Percentiles rank a stretch among this genome's conserved stretches.
phyloP scores from a whole-genome alignment of 2,888 invertebrate species.

The Phyto melanocephala region DNA sequence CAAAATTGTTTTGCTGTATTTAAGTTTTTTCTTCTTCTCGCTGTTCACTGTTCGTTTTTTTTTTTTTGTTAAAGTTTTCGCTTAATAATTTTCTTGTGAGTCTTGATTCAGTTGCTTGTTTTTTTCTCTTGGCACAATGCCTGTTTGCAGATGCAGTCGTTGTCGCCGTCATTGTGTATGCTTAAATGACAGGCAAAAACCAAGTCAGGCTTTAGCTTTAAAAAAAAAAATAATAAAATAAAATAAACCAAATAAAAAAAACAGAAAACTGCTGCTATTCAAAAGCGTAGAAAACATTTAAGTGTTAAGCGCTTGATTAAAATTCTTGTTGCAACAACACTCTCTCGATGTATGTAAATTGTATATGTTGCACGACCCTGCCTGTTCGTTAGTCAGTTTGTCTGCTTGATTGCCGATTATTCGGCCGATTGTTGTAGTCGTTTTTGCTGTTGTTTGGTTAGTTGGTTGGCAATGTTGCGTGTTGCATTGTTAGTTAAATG shows the following conservation, averaged over 20 bases:
- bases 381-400: slow-evolving; percentile 16
- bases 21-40: slow-evolving; percentile 14
- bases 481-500: slow-evolving; percentile 58
- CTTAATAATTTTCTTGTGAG: slow-evolving; percentile 21
- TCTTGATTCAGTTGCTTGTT: slow-evolving; percentile 8
- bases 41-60: slow-evolving; percentile 18
- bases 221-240: too few relatives aligned
- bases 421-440: neutral
- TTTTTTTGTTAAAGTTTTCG: slow-evolving; percentile 41
- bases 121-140: slow-evolving; percentile 37
- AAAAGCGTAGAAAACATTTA: slow-evolving; percentile 63
- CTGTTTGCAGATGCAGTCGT: neutral
- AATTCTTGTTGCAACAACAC: slow-evolving; percentile 78
- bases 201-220: slow-evolving; percentile 48
- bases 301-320: slow-evolving; percentile 78
- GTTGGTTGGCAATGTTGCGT: slow-evolving; percentile 62
- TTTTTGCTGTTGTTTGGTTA: slow-evolving; percentile 41
- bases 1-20: slow-evolving; percentile 61
- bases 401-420: slow-evolving; percentile 30
- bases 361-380: slow-evolving; percentile 41
- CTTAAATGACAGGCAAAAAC: slow-evolving; percentile 49
- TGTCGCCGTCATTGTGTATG: slow-evolving; percentile 42
- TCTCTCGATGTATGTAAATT: slow-evolving; percentile 64
- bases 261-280: slow-evolving; percentile 25
- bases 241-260: neutral